A percentile compares a stretch with the other conserved stretches of the same genome.
Evolutionary conservation across 2,113 vertebrate species (phyloP).

Genomic region (Cyanoramphus novaezelandiae): DNA sequence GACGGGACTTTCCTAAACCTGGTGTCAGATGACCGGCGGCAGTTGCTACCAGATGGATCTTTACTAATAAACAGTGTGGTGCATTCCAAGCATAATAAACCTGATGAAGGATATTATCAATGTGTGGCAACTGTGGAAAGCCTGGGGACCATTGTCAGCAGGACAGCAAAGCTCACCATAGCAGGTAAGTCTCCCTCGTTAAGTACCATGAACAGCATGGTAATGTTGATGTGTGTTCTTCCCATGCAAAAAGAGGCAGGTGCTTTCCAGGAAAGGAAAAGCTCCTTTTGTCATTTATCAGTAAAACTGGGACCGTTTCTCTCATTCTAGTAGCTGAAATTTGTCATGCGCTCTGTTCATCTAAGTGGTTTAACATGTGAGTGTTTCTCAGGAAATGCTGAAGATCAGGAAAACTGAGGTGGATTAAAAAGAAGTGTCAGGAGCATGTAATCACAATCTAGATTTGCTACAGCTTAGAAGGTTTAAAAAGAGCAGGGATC

Average conservation of each 20-base stretch:
- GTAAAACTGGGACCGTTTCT: neutral
- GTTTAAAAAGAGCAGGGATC: neutral
- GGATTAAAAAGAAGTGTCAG: neutral
- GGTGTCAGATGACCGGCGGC: slow-evolving; percentile 88
- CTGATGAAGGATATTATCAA: slow-evolving; percentile 94
- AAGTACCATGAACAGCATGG: neutral
- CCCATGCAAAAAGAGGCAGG: neutral
- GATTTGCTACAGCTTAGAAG: neutral
- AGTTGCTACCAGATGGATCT: slow-evolving; percentile 88
- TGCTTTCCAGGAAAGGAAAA: neutral
- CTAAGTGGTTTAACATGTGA: neutral
- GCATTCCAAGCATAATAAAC: slow-evolving; percentile 98
- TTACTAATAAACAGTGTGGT: slow-evolving; percentile 87
- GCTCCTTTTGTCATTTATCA: neutral
- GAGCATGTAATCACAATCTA: neutral
- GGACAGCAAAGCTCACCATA: slow-evolving; percentile 87
- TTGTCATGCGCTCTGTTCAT: neutral
- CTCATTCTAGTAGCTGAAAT: neutral
- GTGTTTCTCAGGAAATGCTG: neutral
- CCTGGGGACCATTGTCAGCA: slow-evolving; percentile 92
- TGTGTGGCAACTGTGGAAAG: slow-evolving; percentile 93
- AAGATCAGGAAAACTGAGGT: neutral
- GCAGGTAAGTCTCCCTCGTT: slow-evolving; percentile 79
- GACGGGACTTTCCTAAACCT: slow-evolving; percentile 91
- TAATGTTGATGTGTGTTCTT: fast-evolving